Percentiles rank a stretch among this genome's conserved stretches.
These are phyloP conservation scores for Oncopeltus fasciatus DNA, from an alignment of 1,140 invertebrate species.

Conservation along the genomic window DNA sequence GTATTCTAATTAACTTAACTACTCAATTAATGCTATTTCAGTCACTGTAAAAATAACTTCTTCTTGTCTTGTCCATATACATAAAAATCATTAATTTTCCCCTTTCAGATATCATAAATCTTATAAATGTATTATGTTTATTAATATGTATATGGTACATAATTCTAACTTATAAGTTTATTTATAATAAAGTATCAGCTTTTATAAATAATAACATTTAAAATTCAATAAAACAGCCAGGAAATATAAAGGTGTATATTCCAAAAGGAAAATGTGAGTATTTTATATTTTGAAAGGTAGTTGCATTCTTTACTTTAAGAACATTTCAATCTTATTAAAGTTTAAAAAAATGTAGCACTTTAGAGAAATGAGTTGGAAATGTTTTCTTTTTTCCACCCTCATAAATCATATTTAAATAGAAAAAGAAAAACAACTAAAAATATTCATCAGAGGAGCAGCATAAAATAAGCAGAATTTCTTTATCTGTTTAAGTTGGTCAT, in stretches of 20 bases:
- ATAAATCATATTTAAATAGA: too few relatives aligned
- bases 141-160: conserved; percentile 8
- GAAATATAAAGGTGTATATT: too few relatives aligned
- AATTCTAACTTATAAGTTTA: neutral
- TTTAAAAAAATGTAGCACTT: too few relatives aligned
- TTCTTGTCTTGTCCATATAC: conserved; percentile 1
- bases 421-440: too few relatives aligned
- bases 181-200: conserved; percentile 9
- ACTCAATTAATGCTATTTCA: conserved; percentile 8
- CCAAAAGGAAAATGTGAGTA: conserved; percentile 4
- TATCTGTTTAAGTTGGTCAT: too few relatives aligned
- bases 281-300: too few relatives aligned
- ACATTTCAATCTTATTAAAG: too few relatives aligned
- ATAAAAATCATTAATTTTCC: neutral
- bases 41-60: conserved; percentile 11
- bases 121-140: conserved; percentile 1
- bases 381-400: too few relatives aligned
- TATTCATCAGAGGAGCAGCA: too few relatives aligned
- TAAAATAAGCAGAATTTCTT: too few relatives aligned
- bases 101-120: conserved; percentile 2
- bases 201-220: conserved; percentile 7
- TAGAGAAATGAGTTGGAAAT: too few relatives aligned
- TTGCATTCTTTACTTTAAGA: too few relatives aligned
- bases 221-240: neutral
- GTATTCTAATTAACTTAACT: conserved; percentile 7